Base-by-base conservation (phyloP, 2,113 vertebrate genomes). In the Donacobius atricapilla region DNA sequence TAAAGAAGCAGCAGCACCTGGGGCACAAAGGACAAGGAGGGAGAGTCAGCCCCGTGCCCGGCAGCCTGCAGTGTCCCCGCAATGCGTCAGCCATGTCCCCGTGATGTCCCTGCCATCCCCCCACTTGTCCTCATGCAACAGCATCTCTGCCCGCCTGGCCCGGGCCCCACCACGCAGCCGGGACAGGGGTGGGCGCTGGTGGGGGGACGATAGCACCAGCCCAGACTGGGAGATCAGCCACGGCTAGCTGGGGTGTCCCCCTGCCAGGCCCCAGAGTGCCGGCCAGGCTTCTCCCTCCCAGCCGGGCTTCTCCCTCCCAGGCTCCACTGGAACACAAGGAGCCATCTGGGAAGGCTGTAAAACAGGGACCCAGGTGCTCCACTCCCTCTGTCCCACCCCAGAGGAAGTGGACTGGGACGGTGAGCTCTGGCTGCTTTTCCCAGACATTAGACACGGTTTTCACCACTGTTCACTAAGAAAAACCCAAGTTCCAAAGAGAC, bases 1-100 rank as follows among this genome's bases (percentile, higher is more conserved):
- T 99, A 98, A 99, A 99, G 98, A 99, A 99, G 96, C 99, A 99
- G 98, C 99, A 99, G 99, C 99, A 99, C 99, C 99, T 99, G 98
- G 77, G 93, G 97, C 97, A 96, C 87, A 97, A 97, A 97, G 94
- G 97, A 96, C 51, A 96, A 40, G 47, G n/a, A 33, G 45, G 35
- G 37, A 37, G 48, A 93, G 89, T 98, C 45, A 98, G 81, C 48
- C 37, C 15, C 10, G 0, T 0, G 1, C 40, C 70, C 2, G 0
- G 35, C 73, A 65, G 50, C 66, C 48, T 8, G 2, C 12, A 1
- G 21, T 54, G 80, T 50, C 60, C 17, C 50, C 69, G 0, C 2
- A 1, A 37, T 18, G 61, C 25, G 28, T 42, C 42, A 60, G 2
- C 35, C 1, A 40, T 35, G 70, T 83, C 56, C 14, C 51, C 78